phyloP scores from a whole-genome alignment of 2,888 invertebrate genomes.

The Pemphredon lugubris region DNA sequence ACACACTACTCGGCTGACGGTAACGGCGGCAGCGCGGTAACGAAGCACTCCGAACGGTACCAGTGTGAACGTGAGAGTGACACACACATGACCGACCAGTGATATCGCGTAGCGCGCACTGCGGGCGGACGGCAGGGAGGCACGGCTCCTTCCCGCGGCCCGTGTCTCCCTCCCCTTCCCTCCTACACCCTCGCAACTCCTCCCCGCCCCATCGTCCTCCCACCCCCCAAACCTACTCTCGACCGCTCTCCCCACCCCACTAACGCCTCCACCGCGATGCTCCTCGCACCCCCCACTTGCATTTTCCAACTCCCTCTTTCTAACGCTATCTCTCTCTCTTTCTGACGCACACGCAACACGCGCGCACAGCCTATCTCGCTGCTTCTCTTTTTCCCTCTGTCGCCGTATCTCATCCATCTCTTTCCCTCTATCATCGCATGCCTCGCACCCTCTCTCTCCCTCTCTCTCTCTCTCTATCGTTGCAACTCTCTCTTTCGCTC shows the following conservation, averaged over 20 bases:
- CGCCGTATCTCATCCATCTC: no score
- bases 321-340: no score
- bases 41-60: constrained; percentile 65
- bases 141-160: constrained; percentile 72
- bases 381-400: no score
- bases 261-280: constrained; percentile 7
- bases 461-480: no score
- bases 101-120: constrained; percentile 80
- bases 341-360: no score
- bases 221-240: constrained; percentile 13
- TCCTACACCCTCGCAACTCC: constrained; percentile 32
- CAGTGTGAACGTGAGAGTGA: constrained; percentile 71
- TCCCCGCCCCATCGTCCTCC: constrained; percentile 22
- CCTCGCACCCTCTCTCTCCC: no score
- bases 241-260: constrained; percentile 9
- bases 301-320: background rate
- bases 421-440: no score
- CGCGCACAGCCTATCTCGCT: no score
- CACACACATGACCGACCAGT: constrained; percentile 77
- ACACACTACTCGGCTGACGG: constrained; percentile 57
- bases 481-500: background rate
- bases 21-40: constrained; percentile 60
- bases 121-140: constrained; percentile 75
- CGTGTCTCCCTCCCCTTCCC: constrained; percentile 57
- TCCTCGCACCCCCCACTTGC: constrained; percentile 16